These are phyloP conservation scores for Mionectes macconnelli DNA, from an alignment of 2,113 vertebrate genomes.

Conservation along the genomic window DNA sequence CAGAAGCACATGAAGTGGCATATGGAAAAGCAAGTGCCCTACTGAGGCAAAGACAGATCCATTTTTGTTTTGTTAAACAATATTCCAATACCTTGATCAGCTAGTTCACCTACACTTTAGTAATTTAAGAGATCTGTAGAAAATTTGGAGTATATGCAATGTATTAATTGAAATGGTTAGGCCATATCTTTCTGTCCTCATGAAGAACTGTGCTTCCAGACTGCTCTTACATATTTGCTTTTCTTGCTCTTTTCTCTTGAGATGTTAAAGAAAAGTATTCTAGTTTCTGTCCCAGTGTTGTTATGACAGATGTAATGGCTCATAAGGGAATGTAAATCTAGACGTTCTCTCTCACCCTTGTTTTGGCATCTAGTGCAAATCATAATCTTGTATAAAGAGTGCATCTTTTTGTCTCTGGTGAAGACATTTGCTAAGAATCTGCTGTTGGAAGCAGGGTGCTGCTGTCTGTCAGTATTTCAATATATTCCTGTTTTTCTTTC, in stretches of 20 bases:
- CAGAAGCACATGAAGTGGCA: conserved; percentile 48
- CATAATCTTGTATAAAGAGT: not conserved
- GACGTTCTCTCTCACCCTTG: not conserved
- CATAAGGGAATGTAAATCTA: not conserved
- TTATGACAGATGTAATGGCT: conserved; percentile 20
- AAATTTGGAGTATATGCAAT: not conserved
- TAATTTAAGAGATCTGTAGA: not conserved
- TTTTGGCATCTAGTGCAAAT: not conserved
- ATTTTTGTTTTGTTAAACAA: not conserved
- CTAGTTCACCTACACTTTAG: not conserved
- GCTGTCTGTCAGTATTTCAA: not conserved
- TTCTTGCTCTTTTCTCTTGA: not conserved
- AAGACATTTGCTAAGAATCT: not conserved
- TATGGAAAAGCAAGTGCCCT: conserved; percentile 66
- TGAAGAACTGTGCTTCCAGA: not conserved
- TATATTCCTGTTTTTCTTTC: not conserved
- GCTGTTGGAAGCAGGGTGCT: not conserved
- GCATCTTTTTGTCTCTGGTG: not conserved
- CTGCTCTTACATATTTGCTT: not conserved
- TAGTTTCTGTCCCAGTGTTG: not conserved
- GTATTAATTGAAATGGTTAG: not conserved
- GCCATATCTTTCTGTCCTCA: not conserved
- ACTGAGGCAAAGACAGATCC: conserved; percentile 30
- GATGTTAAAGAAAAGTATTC: not conserved
- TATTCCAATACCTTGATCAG: not conserved